Base-by-base conservation (phyloP, 2,888 invertebrate genomes). In the Merodon equestris region DNA sequence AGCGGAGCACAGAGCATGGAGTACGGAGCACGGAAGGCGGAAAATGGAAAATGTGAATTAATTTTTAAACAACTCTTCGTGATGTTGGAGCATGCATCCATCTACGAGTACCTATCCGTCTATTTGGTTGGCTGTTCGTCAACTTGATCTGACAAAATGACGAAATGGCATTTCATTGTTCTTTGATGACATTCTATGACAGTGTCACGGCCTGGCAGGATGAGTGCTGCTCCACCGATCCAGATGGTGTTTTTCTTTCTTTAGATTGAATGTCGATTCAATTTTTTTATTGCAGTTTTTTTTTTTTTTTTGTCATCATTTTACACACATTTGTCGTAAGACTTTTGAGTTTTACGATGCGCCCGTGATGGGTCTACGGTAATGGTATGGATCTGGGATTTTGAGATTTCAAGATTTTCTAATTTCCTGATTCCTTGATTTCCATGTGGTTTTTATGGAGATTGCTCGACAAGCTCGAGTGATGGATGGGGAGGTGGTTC, bases 261-360 rank as follows among this genome's bases (percentile, higher is more conserved):
- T 13, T 34, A 75, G 75, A 75, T 70, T 70, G 54, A 75, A 75
- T 70, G 71, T 50, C 76, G 64, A 76, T 71, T 66, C 71, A 63
- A 71, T 56, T 54, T 76, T 70, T 74, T 76, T 76, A 76, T 66
- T 66, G 45, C 50, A 50, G 48, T 47, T 48, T 54, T 54, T 42
- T 57, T 14, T 38, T 17, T 36, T 38, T 15, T 61, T 40, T 61
- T 27, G 3, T 27, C 27, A 7, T 27, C 2, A 27, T 27, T 7
- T 27, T 27, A 2, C 27, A n/a, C n/a, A n/a, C n/a, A 27, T 27
- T 27, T 27, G 27, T 27, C 7, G 27, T 27, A 27, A 27, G 27
- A 27, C 3, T 27, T 9, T 44, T 13, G 44, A 47, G 10, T 58
- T 76, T 60, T 71, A 66, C 44, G 54, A 61, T 54, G 76, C 60